A percentile compares a stretch with the other conserved stretches of the same genome.
These are phyloP conservation scores for Spisula subtruncata DNA, from an alignment of 2,888 invertebrate species.

Conservation along the genomic window DNA sequence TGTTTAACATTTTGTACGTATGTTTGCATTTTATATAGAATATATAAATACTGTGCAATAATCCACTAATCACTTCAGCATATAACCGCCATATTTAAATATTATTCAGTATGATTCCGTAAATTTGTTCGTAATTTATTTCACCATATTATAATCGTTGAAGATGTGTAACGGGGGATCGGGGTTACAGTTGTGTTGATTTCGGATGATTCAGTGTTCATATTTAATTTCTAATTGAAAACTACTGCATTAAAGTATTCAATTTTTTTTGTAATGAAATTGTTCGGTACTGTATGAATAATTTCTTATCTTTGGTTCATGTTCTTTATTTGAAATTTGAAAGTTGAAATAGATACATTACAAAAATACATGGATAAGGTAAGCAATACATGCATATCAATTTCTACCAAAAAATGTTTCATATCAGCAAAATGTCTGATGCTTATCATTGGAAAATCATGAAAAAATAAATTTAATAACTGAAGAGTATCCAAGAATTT, in stretches of 20 bases:
- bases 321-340: background rate
- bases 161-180: background rate
- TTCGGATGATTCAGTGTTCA: background rate
- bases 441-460: background rate
- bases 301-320: background rate
- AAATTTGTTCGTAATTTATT: background rate
- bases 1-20: background rate
- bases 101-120: background rate
- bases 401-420: background rate
- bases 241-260: background rate
- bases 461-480: background rate
- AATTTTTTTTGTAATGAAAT: background rate
- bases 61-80: conserved; percentile 29
- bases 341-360: background rate
- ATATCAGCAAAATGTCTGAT: background rate
- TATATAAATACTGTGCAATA: conserved; percentile 45
- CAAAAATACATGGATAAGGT: background rate
- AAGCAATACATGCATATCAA: background rate
- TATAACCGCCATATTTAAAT: conserved; percentile 32
- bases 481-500: background rate
- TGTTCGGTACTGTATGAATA: too few relatives aligned
- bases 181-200: background rate
- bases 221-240: background rate
- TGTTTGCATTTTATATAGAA: conserved; percentile 32
- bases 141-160: background rate